Conservation (phyloP, 2,888 invertebrate genomes). For the Bombyx huttoni region DNA sequence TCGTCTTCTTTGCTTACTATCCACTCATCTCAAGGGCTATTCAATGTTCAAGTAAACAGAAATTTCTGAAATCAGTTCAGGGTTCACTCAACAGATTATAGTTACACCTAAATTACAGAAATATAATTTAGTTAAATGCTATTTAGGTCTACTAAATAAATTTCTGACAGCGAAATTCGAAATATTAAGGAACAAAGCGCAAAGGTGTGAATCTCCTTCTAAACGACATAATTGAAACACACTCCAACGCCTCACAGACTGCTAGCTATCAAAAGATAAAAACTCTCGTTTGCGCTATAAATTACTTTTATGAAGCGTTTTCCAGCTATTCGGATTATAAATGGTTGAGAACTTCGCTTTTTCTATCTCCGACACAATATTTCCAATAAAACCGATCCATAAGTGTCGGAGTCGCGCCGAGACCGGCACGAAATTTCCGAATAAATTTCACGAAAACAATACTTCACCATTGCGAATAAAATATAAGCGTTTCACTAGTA, state of each 20-base stretch:
- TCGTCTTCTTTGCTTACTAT: too few species aligned
- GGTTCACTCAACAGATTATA: neutral
- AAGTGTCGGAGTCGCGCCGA: constrained; percentile 20
- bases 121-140: too few species aligned
- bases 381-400: constrained; percentile 21
- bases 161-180: neutral
- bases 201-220: neutral
- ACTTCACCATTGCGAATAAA: constrained; percentile 25
- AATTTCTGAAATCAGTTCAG: neutral
- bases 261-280: neutral
- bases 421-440: constrained; percentile 24
- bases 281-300: constrained; percentile 1
- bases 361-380: constrained; percentile 3
- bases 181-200: neutral
- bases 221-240: neutral
- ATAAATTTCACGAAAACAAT: constrained; percentile 20
- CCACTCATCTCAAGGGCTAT: too few species aligned
- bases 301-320: constrained; percentile 5
- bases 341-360: constrained; percentile 5
- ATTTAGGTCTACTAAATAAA: neutral
- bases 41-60: neutral
- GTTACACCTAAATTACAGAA: neutral
- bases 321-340: constrained; percentile 9
- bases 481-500: constrained; percentile 28
- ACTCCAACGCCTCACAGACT: neutral